Evolutionary conservation across 2,888 invertebrate genomes (phyloP).

Genomic region (Himalopsyche kuldschensis): DNA sequence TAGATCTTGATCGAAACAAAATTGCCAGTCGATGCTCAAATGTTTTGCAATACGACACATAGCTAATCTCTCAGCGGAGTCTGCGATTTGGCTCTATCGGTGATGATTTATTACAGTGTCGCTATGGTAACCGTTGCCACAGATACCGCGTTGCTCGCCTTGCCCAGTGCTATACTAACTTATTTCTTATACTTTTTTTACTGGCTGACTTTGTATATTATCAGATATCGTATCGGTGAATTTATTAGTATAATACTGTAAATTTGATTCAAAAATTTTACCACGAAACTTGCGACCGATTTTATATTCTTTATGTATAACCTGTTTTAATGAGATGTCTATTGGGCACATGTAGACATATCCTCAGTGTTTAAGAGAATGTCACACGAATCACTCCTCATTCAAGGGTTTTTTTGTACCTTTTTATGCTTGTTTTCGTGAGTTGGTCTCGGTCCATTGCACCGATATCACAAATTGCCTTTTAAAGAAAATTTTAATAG

Average conservation of each 20-base stretch:
- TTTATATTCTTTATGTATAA: background rate
- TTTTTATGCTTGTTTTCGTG: too few species aligned
- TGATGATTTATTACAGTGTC: background rate
- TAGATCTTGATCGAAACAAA: too few species aligned
- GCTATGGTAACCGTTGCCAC: background rate
- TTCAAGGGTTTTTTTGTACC: too few species aligned
- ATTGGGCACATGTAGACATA: background rate
- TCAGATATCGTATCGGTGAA: background rate
- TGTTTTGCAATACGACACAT: too few species aligned
- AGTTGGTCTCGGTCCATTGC: too few species aligned
- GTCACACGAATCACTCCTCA: too few species aligned
- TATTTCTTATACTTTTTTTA: background rate
- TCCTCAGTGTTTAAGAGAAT: too few species aligned
- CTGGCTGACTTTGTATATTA: background rate
- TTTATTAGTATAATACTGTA: background rate
- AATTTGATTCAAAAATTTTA: background rate
- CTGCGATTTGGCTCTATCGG: too few species aligned
- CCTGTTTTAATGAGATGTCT: background rate
- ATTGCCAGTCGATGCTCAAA: too few species aligned
- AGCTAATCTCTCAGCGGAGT: too few species aligned
- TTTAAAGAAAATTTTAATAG: too few species aligned
- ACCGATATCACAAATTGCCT: too few species aligned
- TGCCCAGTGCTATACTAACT: background rate
- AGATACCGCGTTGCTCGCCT: background rate
- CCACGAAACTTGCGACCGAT: background rate